Evolutionary conservation across 2,888 invertebrate genomes (phyloP).

Genomic region (Lymantria dispar): DNA sequence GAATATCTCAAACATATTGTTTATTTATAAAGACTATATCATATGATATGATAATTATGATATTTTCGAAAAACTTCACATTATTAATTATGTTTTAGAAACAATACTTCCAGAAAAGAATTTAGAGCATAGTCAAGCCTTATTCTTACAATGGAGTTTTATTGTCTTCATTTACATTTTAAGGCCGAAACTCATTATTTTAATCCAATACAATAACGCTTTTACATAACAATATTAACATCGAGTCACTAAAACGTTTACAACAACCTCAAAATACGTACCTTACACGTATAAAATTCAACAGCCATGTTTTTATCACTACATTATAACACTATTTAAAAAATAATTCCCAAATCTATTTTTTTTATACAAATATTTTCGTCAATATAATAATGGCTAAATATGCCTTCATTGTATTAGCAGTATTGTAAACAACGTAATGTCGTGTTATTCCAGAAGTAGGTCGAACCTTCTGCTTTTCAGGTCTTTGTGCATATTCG

Average conservation of each 20-base stretch:
- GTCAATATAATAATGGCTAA: constrained; percentile 27
- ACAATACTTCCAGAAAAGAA: constrained; percentile 11
- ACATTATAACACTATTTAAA: constrained; percentile 45
- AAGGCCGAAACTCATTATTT: constrained; percentile 50
- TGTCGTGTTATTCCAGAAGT: constrained; percentile 61
- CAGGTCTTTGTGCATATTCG: constrained; percentile 67
- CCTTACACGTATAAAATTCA: constrained; percentile 65
- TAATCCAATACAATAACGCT: constrained; percentile 31
- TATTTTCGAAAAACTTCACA: constrained; percentile 38
- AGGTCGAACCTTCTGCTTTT: constrained; percentile 71
- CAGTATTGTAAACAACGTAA: constrained; percentile 58
- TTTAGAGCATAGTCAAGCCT: constrained; percentile 15
- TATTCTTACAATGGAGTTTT: constrained; percentile 35
- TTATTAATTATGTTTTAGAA: constrained; percentile 12
- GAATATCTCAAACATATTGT: constrained; percentile 12
- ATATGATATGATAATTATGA: constrained; percentile 64
- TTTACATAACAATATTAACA: constrained; percentile 61
- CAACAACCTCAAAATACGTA: constrained; percentile 71
- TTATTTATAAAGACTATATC: constrained; percentile 21
- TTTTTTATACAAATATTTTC: constrained; percentile 39
- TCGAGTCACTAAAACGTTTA: constrained; percentile 55
- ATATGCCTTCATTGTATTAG: constrained; percentile 14
- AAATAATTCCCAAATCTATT: constrained; percentile 36
- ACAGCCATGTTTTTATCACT: constrained; percentile 79
- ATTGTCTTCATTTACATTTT: constrained; percentile 63